These are phyloP conservation scores for Brachyhypopomus gauderio DNA, from an alignment of 2,113 vertebrate genomes.

Conservation along the genomic window DNA sequence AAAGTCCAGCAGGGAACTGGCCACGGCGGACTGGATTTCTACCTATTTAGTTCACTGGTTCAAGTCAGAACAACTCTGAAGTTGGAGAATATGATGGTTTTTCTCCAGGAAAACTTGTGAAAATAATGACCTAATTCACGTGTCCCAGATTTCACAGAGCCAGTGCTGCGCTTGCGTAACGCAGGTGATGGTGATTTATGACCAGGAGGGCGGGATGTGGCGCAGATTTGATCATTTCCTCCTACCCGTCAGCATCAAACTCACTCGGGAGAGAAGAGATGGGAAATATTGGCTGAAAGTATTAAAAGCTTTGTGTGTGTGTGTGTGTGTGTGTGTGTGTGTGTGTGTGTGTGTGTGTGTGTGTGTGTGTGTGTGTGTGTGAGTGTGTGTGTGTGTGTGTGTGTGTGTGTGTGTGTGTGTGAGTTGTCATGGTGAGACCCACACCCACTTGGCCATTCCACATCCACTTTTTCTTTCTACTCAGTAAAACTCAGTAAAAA, in stretches of 20 bases:
- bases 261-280: constrained; percentile 48
- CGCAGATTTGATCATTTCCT: constrained; percentile 58
- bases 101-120: constrained; percentile 42
- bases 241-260: constrained; percentile 50
- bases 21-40: constrained; percentile 21
- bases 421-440: constrained; percentile 21
- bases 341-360: constrained; percentile 27
- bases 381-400: constrained; percentile 39
- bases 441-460: background rate
- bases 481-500: background rate
- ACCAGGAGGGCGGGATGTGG: constrained; percentile 51
- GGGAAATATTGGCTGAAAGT: constrained; percentile 46
- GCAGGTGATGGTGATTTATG: constrained; percentile 62
- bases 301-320: constrained; percentile 30
- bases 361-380: constrained; percentile 2
- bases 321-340: background rate
- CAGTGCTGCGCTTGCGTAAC: constrained; percentile 54
- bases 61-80: constrained; percentile 57
- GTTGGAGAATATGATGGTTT: constrained; percentile 56
- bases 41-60: constrained; percentile 32
- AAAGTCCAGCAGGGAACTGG: constrained; percentile 7
- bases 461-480: background rate
- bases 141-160: constrained; percentile 57
- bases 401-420: constrained; percentile 46
- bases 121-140: constrained; percentile 54